These are phyloP conservation scores for Argynnis bischoffii DNA, from an alignment of 2,888 invertebrate species.

Conservation along the genomic window DNA sequence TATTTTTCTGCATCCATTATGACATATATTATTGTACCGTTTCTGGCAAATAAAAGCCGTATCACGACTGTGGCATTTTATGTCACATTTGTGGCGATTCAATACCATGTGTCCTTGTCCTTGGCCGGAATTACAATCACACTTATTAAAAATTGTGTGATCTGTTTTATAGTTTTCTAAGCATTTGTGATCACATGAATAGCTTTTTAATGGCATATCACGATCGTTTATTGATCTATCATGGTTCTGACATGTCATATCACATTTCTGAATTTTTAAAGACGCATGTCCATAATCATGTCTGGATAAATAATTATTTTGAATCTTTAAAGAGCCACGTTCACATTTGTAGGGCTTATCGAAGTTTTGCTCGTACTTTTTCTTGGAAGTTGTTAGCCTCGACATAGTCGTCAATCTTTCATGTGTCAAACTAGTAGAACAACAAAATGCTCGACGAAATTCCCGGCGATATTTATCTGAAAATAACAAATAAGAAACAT, in stretches of 20 bases:
- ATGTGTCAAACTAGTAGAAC: constrained; percentile 45
- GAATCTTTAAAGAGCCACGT: constrained; percentile 16
- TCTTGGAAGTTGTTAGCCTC: constrained; percentile 56
- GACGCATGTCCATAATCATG: constrained; percentile 18
- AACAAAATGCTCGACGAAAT: constrained; percentile 83
- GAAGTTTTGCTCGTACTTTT: constrained; percentile 38
- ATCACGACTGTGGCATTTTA: too few relatives aligned
- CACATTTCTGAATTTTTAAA: constrained; percentile 6
- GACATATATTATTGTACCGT: too few relatives aligned
- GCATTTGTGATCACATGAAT: neutral
- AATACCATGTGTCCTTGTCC: too few relatives aligned
- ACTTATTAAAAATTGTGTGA: neutral
- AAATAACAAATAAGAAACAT: constrained; percentile 43
- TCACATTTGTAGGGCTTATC: constrained; percentile 23
- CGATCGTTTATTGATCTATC: neutral
- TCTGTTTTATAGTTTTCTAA: neutral
- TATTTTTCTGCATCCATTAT: too few relatives aligned
- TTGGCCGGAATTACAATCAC: neutral
- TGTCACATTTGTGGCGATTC: too few relatives aligned
- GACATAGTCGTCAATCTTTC: constrained; percentile 62
- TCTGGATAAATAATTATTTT: constrained; percentile 15
- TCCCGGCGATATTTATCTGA: constrained; percentile 88
- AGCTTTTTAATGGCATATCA: constrained; percentile 9
- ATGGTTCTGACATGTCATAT: neutral
- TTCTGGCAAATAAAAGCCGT: too few relatives aligned